These are phyloP conservation scores for Epinotia nisella DNA, from an alignment of 2,888 invertebrate genomes.

Conservation along the genomic window DNA sequence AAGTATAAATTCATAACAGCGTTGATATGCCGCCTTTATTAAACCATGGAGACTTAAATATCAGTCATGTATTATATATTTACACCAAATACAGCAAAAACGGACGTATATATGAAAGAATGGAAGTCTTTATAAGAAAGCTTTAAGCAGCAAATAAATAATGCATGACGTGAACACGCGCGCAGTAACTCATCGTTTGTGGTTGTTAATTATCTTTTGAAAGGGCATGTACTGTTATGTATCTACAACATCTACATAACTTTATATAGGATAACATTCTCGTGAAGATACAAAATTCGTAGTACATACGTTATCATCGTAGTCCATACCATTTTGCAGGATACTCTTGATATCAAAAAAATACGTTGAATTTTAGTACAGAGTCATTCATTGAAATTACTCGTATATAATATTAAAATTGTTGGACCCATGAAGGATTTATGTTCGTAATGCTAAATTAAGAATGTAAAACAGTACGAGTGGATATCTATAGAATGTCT, in stretches of 20 bases:
- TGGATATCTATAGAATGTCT: no score
- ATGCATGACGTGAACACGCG: conserved; percentile 30
- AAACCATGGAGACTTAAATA: no score
- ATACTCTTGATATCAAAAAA: no score
- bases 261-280: not conserved
- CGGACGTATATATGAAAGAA: conserved; percentile 5
- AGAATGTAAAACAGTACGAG: no score
- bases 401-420: no score
- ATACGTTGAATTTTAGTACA: no score
- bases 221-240: conserved; percentile 6
- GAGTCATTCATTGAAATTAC: no score
- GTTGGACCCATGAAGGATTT: no score
- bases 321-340: no score
- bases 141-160: conserved; percentile 32
- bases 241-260: not conserved
- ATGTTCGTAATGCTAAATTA: not conserved
- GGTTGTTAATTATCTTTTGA: conserved; percentile 37
- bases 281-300: no score
- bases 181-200: conserved; percentile 36
- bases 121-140: not conserved
- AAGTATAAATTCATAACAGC: not conserved
- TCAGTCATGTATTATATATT: not conserved
- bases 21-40: no score
- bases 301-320: no score
- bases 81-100: not conserved